Evolutionary conservation across 2,113 vertebrate genomes (phyloP), one percentile per base, ranked within the genome.

Genomic region (Glaucomys volans): DNA sequence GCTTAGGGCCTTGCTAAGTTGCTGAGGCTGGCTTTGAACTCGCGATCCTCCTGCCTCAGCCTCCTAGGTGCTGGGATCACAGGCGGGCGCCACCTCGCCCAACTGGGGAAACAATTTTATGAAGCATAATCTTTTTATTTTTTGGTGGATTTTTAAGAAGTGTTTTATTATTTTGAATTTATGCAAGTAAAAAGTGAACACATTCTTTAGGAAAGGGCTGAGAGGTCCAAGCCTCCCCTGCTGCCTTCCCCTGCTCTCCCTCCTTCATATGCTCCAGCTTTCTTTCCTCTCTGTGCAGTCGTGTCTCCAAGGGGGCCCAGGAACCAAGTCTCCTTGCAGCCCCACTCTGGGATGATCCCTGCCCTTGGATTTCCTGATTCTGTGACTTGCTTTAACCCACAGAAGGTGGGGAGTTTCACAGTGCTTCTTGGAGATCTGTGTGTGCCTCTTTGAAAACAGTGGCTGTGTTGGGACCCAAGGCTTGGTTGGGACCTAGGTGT

Each of bases 161-260:
- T n/a, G 80, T 88, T 81, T 42, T 35, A 66, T 75, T 89, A 75
- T 44, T 88, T 82, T 71, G 54, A 67, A 89, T 80, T 52, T 62
- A 18, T 81, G 30, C 52, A 59, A 69, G 42, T 66, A 42, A n/a
- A 42, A 83, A 74, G 71, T 26, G 26, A 52, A 71, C 50, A 44
- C 20, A 13, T 90, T 82, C 30, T 74, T 76, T 64, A 62, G 2
- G 32, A 40, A 75, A 35, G 35, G 32, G 44, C 69, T 88, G 82
- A 77, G 50, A 75, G 42, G 16, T 59, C 50, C 75, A 84, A 12
- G 32, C 22, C 8, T 8, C 20, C 16, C 32, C 40, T 14, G 16
- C 76, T 37, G 18, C 20, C 20, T 57, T 8, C 54, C 54, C 20
- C 20, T 57, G 54, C 54, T 57, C 20, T 22, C 54, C 20, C 20